Evolutionary conservation across 2,113 vertebrate species (phyloP).

Genomic region (Poeciliopsis prolifica): DNA sequence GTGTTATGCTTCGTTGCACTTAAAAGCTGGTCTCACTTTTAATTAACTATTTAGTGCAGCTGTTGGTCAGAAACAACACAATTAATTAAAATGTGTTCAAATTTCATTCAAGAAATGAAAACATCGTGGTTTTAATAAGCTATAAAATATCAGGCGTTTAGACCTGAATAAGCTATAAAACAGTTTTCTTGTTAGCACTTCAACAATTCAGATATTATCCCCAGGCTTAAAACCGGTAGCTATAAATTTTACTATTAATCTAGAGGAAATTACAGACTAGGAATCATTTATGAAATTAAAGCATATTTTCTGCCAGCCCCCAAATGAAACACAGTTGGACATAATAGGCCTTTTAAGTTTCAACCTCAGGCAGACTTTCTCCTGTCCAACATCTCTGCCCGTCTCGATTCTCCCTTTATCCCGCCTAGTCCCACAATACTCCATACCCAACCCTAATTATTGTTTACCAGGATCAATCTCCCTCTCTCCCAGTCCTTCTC

Average conservation of each 20-base stretch:
- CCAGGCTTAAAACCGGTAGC: not conserved
- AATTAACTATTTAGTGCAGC: no score
- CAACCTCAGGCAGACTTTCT: constrained; percentile 21
- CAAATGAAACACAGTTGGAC: not conserved
- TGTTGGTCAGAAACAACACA: no score
- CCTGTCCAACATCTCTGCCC: constrained; percentile 31
- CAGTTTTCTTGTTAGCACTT: not conserved
- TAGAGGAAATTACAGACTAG: not conserved
- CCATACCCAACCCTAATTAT: constrained; percentile 76
- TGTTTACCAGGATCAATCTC: constrained; percentile 76
- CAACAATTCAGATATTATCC: not conserved
- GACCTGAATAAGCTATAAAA: not conserved
- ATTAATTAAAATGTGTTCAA: no score
- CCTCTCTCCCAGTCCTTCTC: constrained; percentile 29
- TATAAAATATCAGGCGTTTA: not conserved
- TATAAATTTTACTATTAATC: not conserved
- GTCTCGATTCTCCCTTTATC: constrained; percentile 43
- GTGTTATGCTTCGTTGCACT: no score
- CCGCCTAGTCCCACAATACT: constrained; percentile 64
- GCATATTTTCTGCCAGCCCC: not conserved
- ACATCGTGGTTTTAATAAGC: not conserved
- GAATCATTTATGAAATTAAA: not conserved
- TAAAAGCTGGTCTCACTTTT: no score
- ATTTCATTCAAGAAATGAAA: no score
- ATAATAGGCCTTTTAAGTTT: constrained; percentile 21